Percentiles rank a stretch among this genome's conserved stretches.
Conservation (phyloP, 2,797 vertebrate species). For the Peromyscus nudipes region DNA sequence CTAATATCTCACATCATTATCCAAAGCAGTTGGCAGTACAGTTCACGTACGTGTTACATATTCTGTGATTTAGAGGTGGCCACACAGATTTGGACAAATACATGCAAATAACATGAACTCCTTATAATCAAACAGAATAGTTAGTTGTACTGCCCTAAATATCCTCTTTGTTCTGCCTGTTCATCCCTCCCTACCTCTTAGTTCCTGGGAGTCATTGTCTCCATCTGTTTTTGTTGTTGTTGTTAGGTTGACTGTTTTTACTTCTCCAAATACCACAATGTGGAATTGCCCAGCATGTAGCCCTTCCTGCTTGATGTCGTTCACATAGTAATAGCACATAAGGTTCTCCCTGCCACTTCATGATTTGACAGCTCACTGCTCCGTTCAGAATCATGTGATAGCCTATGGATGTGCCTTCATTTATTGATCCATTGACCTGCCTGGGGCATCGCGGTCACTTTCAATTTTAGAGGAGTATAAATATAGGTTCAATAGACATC, state of each 20-base stretch:
- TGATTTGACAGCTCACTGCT: not conserved
- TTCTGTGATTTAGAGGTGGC: not conserved
- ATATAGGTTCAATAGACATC: not conserved
- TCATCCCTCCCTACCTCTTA: not conserved
- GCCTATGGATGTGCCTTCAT: not conserved
- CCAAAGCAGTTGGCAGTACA: not conserved
- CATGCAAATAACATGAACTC: not conserved
- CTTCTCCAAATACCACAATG: not conserved
- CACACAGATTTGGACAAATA: not conserved
- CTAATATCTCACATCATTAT: not conserved
- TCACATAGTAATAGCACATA: not conserved
- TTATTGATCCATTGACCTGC: not conserved
- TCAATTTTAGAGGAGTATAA: not conserved
- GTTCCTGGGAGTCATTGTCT: not conserved
- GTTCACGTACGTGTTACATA: not conserved
- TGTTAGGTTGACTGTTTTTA: not conserved
- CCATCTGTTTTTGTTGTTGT: not conserved
- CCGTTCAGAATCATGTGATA: not conserved
- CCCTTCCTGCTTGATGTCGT: not conserved
- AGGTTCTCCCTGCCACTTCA: not conserved
- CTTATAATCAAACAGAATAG: not conserved
- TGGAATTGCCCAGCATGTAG: not conserved
- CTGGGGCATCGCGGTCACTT: not conserved
- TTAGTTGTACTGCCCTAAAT: not conserved
- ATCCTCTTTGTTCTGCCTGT: not conserved